Conservation (phyloP, 2,888 invertebrate species). For the Cryptophagus acutangulus region DNA sequence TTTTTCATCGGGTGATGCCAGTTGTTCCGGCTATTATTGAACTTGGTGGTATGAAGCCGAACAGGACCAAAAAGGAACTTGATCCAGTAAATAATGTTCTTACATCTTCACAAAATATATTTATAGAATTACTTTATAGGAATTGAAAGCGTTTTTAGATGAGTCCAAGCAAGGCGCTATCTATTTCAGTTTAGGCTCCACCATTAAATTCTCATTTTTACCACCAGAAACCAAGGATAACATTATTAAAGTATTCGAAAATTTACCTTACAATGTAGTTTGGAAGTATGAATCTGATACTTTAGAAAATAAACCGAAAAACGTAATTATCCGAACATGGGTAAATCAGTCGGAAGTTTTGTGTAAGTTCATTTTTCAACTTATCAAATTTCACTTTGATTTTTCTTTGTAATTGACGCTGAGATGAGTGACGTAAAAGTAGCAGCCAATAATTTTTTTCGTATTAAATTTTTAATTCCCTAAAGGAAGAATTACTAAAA, state of each 20-base stretch:
- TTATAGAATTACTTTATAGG: constrained; percentile 17
- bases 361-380: constrained; percentile 12
- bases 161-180: constrained; percentile 24
- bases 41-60: constrained; percentile 14
- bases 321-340: constrained; percentile 32
- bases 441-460: too few relatives aligned
- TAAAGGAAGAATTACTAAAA: too few relatives aligned
- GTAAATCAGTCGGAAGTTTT: constrained; percentile 19
- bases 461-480: too few relatives aligned
- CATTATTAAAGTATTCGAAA: constrained; percentile 15
- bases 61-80: constrained; percentile 10
- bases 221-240: constrained; percentile 9
- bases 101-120: constrained; percentile 23
- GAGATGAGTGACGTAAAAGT: too few relatives aligned
- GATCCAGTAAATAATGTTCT: constrained; percentile 13
- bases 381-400: neutral
- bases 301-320: constrained; percentile 37
- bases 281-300: constrained; percentile 45
- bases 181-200: constrained; percentile 30
- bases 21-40: constrained; percentile 27
- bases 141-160: constrained; percentile 25
- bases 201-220: constrained; percentile 15
- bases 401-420: too few relatives aligned
- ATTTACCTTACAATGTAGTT: constrained; percentile 36
- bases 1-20: constrained; percentile 23